phyloP scores from a whole-genome alignment of 1,140 invertebrate genomes.

The Apis florea region DNA sequence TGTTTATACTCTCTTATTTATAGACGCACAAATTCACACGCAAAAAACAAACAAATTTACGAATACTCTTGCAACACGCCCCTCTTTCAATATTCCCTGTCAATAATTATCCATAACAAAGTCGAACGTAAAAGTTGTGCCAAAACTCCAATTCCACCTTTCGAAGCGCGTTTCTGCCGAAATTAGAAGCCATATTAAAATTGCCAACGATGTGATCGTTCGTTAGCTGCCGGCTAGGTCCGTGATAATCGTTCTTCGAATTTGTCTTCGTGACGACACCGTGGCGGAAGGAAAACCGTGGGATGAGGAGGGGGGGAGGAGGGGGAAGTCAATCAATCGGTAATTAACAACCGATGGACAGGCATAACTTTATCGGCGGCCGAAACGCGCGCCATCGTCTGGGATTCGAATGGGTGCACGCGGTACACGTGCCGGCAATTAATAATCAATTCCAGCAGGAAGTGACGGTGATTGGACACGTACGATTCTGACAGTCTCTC shows the following conservation, averaged over 20 bases:
- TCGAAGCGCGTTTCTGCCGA: no score
- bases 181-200: not conserved
- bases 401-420: conserved; percentile 55
- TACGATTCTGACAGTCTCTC: conserved; percentile 54
- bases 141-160: no score
- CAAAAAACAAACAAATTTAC: no score
- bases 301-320: not conserved
- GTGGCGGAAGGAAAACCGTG: conserved; percentile 23
- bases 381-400: conserved; percentile 54
- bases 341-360: conserved; percentile 64
- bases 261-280: conserved; percentile 27
- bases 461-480: conserved; percentile 52
- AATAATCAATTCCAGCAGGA: conserved; percentile 63
- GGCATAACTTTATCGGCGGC: conserved; percentile 59
- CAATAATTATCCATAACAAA: no score
- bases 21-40: no score
- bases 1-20: no score
- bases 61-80: no score
- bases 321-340: conserved; percentile 55
- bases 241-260: conserved; percentile 30
- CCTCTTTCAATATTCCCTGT: no score
- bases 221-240: no score
- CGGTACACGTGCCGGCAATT: conserved; percentile 57
- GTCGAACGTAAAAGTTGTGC: no score
- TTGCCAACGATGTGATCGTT: not conserved